A percentile compares a stretch with the other conserved stretches of the same genome.
Conservation (phyloP, 2,888 invertebrate species). For the Margaritifera margaritifera region DNA sequence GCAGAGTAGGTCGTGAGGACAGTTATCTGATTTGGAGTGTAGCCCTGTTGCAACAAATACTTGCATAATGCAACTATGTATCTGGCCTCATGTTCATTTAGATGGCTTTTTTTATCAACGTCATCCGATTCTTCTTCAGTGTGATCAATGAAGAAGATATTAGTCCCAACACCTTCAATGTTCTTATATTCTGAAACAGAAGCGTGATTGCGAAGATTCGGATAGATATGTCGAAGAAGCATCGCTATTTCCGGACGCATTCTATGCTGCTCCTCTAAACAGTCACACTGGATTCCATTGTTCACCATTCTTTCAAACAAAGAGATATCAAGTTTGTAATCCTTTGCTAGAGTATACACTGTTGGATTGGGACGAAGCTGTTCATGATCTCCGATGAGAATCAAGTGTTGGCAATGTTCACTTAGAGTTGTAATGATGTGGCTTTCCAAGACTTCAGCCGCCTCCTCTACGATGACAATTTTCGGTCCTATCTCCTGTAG, state of each 20-base stretch:
- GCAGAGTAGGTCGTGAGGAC: constrained; percentile 50
- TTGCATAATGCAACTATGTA: constrained; percentile 48
- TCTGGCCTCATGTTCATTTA: constrained; percentile 55
- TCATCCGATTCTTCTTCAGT: constrained; percentile 31
- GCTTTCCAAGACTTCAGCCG: constrained; percentile 89
- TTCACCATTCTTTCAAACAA: constrained; percentile 86
- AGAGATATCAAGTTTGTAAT: constrained; percentile 83
- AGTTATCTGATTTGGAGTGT: constrained; percentile 51
- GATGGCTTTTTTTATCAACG: constrained; percentile 34
- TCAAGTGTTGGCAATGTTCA: constrained; percentile 83
- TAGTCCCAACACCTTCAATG: constrained; percentile 48
- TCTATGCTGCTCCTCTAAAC: constrained; percentile 78
- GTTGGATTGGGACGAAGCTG: constrained; percentile 84
- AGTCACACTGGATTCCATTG: constrained; percentile 78
- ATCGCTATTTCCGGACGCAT: constrained; percentile 77
- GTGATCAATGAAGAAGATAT: constrained; percentile 61
- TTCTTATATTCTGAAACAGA: constrained; percentile 37
- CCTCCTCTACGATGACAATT: constrained; percentile 84
- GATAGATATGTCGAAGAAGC: constrained; percentile 61
- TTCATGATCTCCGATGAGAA: constrained; percentile 89
- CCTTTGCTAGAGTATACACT: constrained; percentile 79
- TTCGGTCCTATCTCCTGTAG: constrained; percentile 67
- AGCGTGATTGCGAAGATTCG: constrained; percentile 34
- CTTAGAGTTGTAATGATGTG: constrained; percentile 86
- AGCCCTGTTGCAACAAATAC: constrained; percentile 60